phyloP scores from a whole-genome alignment of 2,888 invertebrate genomes.

The Salpingus planirostris region DNA sequence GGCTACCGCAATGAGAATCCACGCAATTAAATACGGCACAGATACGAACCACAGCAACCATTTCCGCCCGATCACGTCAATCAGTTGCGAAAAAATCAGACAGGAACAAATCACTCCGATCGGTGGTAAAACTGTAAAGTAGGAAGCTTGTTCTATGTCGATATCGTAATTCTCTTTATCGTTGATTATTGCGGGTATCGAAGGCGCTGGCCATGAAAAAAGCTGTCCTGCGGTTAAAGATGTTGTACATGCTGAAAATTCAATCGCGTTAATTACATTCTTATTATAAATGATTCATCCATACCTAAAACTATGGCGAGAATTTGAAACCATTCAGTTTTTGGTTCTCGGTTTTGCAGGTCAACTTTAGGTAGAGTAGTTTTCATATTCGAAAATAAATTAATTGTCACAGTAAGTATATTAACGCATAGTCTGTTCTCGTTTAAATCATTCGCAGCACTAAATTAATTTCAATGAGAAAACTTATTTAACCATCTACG shows the following conservation, averaged over 20 bases:
- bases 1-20: conserved; percentile 22
- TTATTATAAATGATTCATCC: neutral
- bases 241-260: conserved; percentile 8
- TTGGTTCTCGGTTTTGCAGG: conserved; percentile 3
- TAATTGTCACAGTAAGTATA: too few relatives aligned
- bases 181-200: conserved; percentile 28
- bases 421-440: too few relatives aligned
- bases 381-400: too few relatives aligned
- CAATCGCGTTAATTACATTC: neutral
- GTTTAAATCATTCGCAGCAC: too few relatives aligned
- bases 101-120: conserved; percentile 12
- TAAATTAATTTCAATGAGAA: too few relatives aligned
- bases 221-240: conserved; percentile 22
- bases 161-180: conserved; percentile 26
- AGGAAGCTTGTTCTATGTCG: conserved; percentile 31
- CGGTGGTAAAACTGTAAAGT: conserved; percentile 30
- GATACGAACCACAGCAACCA: conserved; percentile 20
- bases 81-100: conserved; percentile 13
- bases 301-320: conserved; percentile 10
- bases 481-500: too few relatives aligned
- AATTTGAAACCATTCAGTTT: conserved; percentile 13
- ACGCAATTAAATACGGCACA: conserved; percentile 25
- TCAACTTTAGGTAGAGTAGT: too few relatives aligned
- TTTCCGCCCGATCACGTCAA: conserved; percentile 21
- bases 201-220: conserved; percentile 32